phyloP scores from a whole-genome alignment of 2,113 vertebrate genomes.

The Monarcha castaneiventris region DNA sequence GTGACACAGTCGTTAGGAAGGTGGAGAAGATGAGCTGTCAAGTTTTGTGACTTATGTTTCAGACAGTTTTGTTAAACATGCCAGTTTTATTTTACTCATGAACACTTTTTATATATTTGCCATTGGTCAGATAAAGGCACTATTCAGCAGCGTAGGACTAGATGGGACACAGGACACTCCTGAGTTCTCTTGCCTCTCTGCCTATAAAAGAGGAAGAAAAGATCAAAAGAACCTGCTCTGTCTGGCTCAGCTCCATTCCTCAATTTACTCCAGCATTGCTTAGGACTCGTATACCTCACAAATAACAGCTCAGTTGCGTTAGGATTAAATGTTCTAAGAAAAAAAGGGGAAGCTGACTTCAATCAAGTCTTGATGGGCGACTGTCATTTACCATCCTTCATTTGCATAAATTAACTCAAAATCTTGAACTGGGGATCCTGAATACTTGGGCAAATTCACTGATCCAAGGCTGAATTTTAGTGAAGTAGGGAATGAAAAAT shows the following conservation, averaged over 20 bases:
- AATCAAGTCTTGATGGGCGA: not conserved
- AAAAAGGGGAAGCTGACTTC: not conserved
- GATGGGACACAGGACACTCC: not conserved
- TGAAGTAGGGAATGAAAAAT: not conserved
- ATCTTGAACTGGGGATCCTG: not conserved
- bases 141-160: not conserved
- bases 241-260: not conserved
- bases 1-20: conserved; percentile 12
- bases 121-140: not conserved
- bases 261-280: not conserved
- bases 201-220: not conserved
- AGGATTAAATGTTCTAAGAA: not conserved
- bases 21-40: conserved; percentile 33
- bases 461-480: not conserved
- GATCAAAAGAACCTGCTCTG: not conserved
- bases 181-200: not conserved
- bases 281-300: not conserved
- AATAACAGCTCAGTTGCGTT: not conserved
- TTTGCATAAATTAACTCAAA: not conserved
- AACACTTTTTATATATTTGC: not conserved
- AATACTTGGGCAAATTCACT: not conserved
- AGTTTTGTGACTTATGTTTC: conserved; percentile 28
- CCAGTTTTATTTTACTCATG: not conserved
- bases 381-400: not conserved
- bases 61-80: not conserved